Percentiles rank a stretch among this genome's conserved stretches.
Conservation (phyloP, 2,888 invertebrate genomes). For the Hyposoter didymator region DNA sequence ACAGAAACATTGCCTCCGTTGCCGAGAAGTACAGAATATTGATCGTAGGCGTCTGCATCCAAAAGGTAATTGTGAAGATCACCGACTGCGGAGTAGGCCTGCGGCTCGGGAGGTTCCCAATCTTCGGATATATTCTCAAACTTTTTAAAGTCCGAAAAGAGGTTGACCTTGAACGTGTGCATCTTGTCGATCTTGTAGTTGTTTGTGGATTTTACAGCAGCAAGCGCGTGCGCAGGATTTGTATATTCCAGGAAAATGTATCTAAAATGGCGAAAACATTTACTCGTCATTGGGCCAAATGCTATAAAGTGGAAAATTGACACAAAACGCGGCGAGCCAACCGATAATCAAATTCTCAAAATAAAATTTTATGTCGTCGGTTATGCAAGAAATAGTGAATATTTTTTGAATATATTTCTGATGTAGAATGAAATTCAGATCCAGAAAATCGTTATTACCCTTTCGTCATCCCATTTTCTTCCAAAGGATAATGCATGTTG, state of each 20-base stretch:
- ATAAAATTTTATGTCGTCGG: no score
- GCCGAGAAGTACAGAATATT: constrained; percentile 95
- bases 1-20: constrained; percentile 92
- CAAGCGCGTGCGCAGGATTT: constrained; percentile 92
- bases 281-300: not conserved
- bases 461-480: constrained; percentile 93
- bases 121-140: constrained; percentile 95
- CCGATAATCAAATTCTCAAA: not conserved
- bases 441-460: constrained; percentile 85
- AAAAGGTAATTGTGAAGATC: constrained; percentile 97
- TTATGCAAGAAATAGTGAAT: no score
- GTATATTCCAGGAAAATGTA: constrained; percentile 97
- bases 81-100: constrained; percentile 95
- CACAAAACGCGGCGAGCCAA: no score
- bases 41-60: constrained; percentile 98
- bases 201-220: constrained; percentile 95
- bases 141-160: constrained; percentile 98
- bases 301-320: constrained; percentile 1
- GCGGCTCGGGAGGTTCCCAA: constrained; percentile 96
- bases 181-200: constrained; percentile 98
- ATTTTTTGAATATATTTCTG: no score
- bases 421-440: not conserved
- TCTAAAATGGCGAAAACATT: constrained; percentile 77
- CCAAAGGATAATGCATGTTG: constrained; percentile 95
- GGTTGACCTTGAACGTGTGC: constrained; percentile 96